Percentiles rank a stretch among this genome's conserved stretches.
Conservation (phyloP, 2,113 vertebrate species). For the Dendrocopos noguchii region DNA sequence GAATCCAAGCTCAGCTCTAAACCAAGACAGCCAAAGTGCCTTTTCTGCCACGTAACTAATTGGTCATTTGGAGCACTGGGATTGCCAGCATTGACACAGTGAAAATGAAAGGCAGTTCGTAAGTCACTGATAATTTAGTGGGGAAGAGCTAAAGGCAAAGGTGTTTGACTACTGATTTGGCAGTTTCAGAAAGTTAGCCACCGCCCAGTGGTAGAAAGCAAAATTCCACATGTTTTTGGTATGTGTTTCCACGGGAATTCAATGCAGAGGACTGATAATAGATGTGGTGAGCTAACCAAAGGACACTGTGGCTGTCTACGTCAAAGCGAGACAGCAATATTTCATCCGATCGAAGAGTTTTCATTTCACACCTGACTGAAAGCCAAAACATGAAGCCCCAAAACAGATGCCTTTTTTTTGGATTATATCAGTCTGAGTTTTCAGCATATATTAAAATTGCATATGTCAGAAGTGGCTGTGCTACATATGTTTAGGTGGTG, state of each 20-base stretch:
- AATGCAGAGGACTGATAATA: background rate
- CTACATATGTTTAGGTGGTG: conserved; percentile 30
- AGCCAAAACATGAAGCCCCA: conserved; percentile 36
- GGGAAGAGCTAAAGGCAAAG: conserved; percentile 25
- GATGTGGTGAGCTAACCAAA: background rate
- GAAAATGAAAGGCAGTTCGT: conserved; percentile 61
- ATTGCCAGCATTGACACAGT: conserved; percentile 52
- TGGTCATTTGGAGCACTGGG: conserved; percentile 52
- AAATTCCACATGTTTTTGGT: background rate
- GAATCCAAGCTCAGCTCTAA: conserved; percentile 40
- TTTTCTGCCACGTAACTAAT: conserved; percentile 57
- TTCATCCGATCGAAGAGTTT: conserved; percentile 12
- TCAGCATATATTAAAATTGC: conserved; percentile 32
- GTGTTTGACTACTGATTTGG: background rate
- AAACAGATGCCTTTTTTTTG: conserved; percentile 45
- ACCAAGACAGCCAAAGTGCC: conserved; percentile 17
- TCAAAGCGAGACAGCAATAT: conserved; percentile 14
- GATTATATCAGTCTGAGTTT: conserved; percentile 36
- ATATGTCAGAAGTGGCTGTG: conserved; percentile 18
- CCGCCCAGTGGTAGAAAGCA: conserved; percentile 25
- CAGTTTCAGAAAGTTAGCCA: background rate
- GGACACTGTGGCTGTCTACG: background rate
- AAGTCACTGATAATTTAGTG: conserved; percentile 58
- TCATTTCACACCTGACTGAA: conserved; percentile 57
- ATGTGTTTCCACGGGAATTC: background rate